A percentile compares a stretch with the other conserved stretches of the same genome.
These are phyloP conservation scores for Puffinus mauretanicus DNA, from an alignment of 2,113 vertebrate species.

Conservation along the genomic window DNA sequence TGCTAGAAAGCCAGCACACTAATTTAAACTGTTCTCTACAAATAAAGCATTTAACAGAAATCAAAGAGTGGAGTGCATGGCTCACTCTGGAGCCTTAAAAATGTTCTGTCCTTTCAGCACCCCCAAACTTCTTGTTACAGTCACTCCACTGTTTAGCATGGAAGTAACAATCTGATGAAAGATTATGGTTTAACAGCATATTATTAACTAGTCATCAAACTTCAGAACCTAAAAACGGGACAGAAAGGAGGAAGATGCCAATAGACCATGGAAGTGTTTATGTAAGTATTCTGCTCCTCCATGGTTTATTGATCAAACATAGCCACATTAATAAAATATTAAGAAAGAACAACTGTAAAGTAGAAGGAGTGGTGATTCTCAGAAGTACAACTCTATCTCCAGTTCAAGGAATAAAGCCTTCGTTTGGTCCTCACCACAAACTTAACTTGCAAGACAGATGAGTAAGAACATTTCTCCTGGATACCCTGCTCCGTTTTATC, in stretches of 20 bases:
- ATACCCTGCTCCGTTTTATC: neutral
- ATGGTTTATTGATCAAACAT: neutral
- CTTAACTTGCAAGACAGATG: neutral
- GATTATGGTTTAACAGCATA: slow-evolving; percentile 15
- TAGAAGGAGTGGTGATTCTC: neutral
- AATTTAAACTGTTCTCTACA: neutral
- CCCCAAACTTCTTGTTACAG: neutral
- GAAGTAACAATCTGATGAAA: slow-evolving; percentile 41
- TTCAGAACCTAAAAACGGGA: slow-evolving; percentile 46
- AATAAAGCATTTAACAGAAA: neutral
- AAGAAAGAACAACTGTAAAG: neutral
- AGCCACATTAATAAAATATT: neutral
- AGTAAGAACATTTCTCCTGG: neutral
- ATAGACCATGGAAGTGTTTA: neutral
- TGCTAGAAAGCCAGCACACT: neutral
- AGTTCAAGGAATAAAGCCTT: neutral
- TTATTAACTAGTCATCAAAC: slow-evolving; percentile 17
- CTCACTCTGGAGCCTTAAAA: neutral
- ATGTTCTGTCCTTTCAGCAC: neutral
- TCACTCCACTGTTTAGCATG: slow-evolving; percentile 2
- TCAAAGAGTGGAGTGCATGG: neutral
- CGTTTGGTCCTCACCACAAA: neutral
- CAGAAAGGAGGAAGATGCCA: slow-evolving; percentile 48
- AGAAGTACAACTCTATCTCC: neutral
- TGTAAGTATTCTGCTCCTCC: neutral